These are phyloP conservation scores for Uropetala carovei DNA, from an alignment of 2,888 invertebrate species.

Conservation along the genomic window DNA sequence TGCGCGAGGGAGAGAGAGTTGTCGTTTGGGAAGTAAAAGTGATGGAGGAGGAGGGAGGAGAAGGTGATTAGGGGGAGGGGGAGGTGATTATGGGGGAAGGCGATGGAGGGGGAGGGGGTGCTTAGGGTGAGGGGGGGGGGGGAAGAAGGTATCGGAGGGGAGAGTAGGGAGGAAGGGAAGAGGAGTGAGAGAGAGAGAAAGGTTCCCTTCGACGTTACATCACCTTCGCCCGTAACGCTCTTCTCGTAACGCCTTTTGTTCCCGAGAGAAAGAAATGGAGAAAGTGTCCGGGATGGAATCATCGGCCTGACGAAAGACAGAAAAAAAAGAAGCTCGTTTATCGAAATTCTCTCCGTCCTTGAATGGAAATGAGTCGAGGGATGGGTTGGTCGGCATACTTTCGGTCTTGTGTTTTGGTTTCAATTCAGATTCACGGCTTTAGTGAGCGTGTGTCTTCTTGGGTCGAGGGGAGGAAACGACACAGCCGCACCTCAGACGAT, in stretches of 20 bases:
- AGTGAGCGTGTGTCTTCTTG: too few species aligned
- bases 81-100: neutral
- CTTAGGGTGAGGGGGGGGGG: too few species aligned
- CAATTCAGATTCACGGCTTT: too few species aligned
- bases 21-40: too few species aligned
- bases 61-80: too few species aligned
- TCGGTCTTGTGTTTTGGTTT: too few species aligned
- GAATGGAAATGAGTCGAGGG: neutral
- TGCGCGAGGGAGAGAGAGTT: neutral
- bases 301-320: slow-evolving; percentile 19
- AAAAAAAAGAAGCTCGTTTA: neutral
- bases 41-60: too few species aligned
- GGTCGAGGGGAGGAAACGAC: too few species aligned
- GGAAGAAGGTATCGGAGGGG: too few species aligned
- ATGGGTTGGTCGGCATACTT: too few species aligned
- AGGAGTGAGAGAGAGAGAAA: slow-evolving; percentile 27
- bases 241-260: slow-evolving; percentile 52
- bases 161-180: too few species aligned
- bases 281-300: slow-evolving; percentile 38
- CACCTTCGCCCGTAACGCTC: neutral
- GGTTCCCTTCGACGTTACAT: slow-evolving; percentile 37
- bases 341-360: slow-evolving; percentile 28
- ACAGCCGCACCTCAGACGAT: too few species aligned
- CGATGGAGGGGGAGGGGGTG: neutral
- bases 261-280: slow-evolving; percentile 8